Evolutionary conservation across 2,888 invertebrate genomes (phyloP).

Genomic region (Acronicta leporina): DNA sequence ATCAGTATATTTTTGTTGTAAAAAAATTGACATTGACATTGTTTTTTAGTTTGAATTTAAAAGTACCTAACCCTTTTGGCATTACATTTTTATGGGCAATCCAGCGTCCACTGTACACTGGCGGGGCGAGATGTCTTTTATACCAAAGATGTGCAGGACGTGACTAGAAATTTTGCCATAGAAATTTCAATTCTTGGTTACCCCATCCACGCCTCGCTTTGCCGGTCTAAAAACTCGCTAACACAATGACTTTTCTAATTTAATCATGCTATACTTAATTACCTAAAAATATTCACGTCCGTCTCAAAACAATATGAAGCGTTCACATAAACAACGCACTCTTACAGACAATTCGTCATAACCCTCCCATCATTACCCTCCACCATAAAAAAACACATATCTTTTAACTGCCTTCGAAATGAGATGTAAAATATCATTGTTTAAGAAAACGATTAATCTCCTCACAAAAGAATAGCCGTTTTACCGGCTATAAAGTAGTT

Average conservation of each 20-base stretch:
- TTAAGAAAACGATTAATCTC: constrained; percentile 5
- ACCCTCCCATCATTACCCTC: background rate
- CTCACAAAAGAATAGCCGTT: constrained; percentile 20
- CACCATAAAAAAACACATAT: constrained; percentile 4
- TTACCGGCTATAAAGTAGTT: background rate
- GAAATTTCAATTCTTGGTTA: too few species aligned
- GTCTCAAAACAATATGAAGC: constrained; percentile 9
- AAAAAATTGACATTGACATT: too few species aligned
- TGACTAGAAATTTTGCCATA: too few species aligned
- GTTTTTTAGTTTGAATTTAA: too few species aligned
- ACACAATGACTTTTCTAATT: background rate
- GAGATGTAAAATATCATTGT: constrained; percentile 10
- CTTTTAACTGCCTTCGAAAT: constrained; percentile 16
- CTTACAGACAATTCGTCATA: constrained; percentile 3
- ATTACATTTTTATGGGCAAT: too few species aligned
- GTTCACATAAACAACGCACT: background rate
- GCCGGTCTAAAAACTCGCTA: too few species aligned
- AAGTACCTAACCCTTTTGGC: too few species aligned
- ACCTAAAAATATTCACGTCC: background rate
- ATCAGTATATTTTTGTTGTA: too few species aligned
- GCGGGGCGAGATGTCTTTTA: too few species aligned
- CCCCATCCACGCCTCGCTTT: too few species aligned
- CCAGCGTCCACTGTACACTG: too few species aligned
- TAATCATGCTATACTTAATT: background rate
- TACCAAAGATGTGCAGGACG: too few species aligned